Conservation (phyloP, 2,797 vertebrate genomes). For the Periparus ater region DNA sequence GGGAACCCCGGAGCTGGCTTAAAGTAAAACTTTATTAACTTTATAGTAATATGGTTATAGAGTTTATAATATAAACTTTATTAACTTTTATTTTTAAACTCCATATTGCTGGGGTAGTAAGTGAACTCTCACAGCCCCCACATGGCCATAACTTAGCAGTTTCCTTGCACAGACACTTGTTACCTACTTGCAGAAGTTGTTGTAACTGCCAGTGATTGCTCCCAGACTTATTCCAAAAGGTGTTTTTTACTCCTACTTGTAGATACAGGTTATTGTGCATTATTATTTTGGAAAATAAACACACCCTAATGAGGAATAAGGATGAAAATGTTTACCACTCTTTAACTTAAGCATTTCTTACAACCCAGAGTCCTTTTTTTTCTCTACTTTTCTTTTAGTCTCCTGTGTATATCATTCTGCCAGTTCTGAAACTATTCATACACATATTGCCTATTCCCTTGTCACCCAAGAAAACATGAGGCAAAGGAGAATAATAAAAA, state of each 20-base stretch:
- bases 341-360: neutral
- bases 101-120: neutral
- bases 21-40: neutral
- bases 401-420: neutral
- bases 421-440: neutral
- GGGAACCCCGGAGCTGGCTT: neutral
- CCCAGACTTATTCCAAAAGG: neutral
- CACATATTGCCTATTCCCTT: neutral
- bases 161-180: rapidly evolving
- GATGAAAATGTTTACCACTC: neutral
- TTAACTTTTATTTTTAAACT: neutral
- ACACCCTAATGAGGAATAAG: neutral
- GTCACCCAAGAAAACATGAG: neutral
- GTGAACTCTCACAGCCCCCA: neutral
- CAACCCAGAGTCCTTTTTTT: neutral
- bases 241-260: neutral
- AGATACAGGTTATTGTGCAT: neutral
- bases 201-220: neutral
- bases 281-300: neutral
- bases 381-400: neutral
- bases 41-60: neutral
- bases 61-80: neutral
- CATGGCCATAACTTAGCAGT: neutral
- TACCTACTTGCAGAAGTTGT: neutral
- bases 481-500: neutral